Conservation (phyloP, 2,113 vertebrate genomes). For the Carassius gibelio region DNA sequence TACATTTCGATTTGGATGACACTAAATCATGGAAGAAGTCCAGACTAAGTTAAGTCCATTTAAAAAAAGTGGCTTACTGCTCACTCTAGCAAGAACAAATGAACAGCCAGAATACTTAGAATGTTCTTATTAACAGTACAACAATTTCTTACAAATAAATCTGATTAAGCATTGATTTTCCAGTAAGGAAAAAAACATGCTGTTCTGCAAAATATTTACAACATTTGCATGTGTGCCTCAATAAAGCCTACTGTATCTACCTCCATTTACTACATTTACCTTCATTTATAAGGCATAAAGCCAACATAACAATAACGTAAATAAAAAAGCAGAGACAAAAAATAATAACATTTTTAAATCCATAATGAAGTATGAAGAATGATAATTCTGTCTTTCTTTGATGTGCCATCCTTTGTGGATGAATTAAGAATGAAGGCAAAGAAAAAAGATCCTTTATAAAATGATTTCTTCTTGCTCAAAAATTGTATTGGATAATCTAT, state of each 20-base stretch:
- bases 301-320: background rate
- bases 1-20: constrained; percentile 14
- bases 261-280: no score
- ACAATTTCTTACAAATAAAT: no score
- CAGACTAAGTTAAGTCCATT: background rate
- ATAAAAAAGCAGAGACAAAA: no score
- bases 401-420: constrained; percentile 10
- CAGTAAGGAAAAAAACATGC: no score
- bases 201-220: no score
- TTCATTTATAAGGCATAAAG: background rate
- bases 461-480: background rate
- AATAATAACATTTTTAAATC: no score
- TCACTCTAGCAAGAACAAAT: background rate
- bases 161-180: no score
- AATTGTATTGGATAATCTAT: background rate
- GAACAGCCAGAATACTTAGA: background rate
- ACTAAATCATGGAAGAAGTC: background rate
- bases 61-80: background rate
- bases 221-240: no score
- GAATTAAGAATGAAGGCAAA: background rate
- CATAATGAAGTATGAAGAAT: no score
- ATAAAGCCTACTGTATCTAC: no score
- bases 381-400: background rate
- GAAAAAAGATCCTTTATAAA: background rate
- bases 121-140: no score